These are phyloP conservation scores for Crotalus horridus DNA, from an alignment of 2,113 vertebrate genomes.

Conservation along the genomic window DNA sequence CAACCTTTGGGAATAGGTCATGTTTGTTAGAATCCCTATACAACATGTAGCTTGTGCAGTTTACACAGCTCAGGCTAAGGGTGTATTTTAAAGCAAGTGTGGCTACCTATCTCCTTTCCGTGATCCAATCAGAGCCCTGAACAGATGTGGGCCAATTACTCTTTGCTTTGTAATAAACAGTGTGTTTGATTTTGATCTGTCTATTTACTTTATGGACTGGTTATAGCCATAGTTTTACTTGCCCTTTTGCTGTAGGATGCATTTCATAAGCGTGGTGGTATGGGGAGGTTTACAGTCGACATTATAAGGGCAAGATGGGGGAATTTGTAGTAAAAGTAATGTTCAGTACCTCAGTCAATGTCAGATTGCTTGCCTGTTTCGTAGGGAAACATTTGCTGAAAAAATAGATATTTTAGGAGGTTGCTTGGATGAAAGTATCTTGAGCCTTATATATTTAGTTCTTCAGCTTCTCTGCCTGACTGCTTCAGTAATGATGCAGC, in stretches of 20 bases:
- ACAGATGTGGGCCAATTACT: background rate
- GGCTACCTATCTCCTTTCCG: background rate
- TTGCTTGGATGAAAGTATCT: conserved; percentile 15
- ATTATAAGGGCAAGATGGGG: background rate
- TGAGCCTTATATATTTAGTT: conserved; percentile 17
- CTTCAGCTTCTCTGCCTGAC: background rate
- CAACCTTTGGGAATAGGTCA: background rate
- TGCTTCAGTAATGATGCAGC: conserved; percentile 35
- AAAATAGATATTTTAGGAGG: background rate
- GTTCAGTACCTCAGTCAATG: background rate
- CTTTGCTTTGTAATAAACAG: background rate
- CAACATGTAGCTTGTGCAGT: background rate
- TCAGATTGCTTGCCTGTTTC: background rate
- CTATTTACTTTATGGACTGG: background rate
- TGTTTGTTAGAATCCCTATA: background rate
- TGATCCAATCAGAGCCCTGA: background rate
- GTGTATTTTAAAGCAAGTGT: background rate
- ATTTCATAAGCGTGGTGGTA: background rate
- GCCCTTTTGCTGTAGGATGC: background rate
- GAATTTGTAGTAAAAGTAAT: no score
- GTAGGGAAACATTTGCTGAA: background rate
- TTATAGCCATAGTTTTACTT: background rate
- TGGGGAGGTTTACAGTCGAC: background rate
- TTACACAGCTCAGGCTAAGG: background rate
- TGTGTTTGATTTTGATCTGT: background rate